Percentiles rank a stretch among this genome's conserved stretches.
phyloP scores from a whole-genome alignment of 2,113 vertebrate genomes.

The Mesembrinibis cayennensis region DNA sequence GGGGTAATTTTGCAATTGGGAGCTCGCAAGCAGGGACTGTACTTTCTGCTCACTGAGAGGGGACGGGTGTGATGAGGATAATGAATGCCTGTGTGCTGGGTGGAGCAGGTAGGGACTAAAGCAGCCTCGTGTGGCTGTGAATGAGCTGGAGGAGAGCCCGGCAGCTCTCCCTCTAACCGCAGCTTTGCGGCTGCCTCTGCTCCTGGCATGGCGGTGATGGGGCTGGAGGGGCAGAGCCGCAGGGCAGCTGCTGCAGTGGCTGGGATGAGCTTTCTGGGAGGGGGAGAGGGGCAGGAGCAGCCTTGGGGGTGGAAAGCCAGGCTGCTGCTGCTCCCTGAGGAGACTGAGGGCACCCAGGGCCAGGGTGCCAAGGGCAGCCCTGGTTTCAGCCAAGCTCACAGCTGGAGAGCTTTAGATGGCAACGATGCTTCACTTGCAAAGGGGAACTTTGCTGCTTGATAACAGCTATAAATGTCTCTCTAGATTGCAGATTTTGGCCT shows the following conservation, averaged over 20 bases:
- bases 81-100: not conserved
- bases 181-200: not conserved
- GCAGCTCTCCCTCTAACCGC: not conserved
- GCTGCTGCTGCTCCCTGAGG: not conserved
- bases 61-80: not conserved
- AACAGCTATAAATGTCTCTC: not conserved
- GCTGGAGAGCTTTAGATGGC: not conserved
- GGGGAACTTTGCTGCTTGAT: not conserved
- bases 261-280: not conserved
- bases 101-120: not conserved
- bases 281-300: not conserved
- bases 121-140: not conserved
- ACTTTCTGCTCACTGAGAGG: not conserved
- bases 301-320: not conserved
- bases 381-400: not conserved
- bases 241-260: not conserved
- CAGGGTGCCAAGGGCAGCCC: not conserved
- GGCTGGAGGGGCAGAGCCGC: not conserved
- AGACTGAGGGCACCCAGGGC: not conserved
- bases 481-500: slow-evolving; percentile 97
- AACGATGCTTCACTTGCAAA: not conserved
- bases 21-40: not conserved
- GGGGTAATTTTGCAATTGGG: not conserved
- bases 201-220: fast-evolving
- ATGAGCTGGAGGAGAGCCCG: not conserved